Conservation (phyloP, 2,797 vertebrate species). For the Mus caroli region DNA sequence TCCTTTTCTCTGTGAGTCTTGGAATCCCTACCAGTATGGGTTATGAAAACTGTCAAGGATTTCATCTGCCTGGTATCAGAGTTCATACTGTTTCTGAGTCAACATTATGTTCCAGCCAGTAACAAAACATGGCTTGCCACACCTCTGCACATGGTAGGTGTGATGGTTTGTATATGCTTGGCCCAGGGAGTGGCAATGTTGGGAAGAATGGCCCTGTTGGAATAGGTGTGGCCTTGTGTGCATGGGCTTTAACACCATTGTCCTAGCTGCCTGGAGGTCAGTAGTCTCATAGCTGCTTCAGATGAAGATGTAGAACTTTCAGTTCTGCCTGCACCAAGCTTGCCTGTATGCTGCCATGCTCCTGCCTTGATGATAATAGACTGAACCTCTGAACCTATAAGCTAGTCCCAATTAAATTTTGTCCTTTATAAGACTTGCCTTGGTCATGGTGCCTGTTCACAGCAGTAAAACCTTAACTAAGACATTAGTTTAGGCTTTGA, state of each 20-base stretch:
- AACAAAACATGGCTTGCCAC: neutral
- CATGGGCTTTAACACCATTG: neutral
- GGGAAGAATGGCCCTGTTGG: neutral
- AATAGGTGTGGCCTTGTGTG: neutral
- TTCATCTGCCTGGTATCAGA: neutral
- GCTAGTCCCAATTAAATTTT: neutral
- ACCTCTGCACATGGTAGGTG: neutral
- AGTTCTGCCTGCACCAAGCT: neutral
- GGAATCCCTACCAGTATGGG: neutral
- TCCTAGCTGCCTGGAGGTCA: neutral
- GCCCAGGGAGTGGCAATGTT: neutral
- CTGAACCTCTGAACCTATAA: neutral
- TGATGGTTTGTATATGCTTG: neutral
- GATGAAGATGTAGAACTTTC: neutral
- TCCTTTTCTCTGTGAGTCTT: neutral
- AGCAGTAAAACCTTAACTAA: neutral
- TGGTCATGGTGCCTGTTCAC: neutral
- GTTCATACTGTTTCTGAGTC: conserved; percentile 44
- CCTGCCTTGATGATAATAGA: neutral
- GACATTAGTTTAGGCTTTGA: neutral
- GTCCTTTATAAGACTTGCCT: neutral
- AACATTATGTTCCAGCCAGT: neutral
- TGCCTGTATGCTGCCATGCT: neutral
- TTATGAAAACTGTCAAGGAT: neutral
- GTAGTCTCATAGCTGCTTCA: neutral